These are phyloP conservation scores for Eristalis pertinax DNA, from an alignment of 2,888 invertebrate species.

Conservation along the genomic window DNA sequence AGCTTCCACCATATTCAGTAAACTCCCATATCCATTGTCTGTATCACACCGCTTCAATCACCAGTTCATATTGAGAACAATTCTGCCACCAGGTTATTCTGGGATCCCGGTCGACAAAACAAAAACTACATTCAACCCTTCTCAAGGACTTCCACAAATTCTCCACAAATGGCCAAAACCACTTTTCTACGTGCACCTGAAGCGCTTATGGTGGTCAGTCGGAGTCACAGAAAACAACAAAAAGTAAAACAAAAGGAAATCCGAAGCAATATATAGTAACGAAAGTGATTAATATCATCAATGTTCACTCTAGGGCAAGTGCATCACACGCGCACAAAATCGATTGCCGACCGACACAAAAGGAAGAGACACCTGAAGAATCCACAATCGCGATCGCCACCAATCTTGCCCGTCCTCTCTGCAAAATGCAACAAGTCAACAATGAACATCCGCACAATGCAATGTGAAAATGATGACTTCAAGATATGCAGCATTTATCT, in stretches of 20 bases:
- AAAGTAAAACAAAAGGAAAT: constrained; percentile 11
- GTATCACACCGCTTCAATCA: background rate
- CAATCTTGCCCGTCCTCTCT: constrained; percentile 22
- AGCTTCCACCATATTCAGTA: background rate
- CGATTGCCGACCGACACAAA: constrained; percentile 30
- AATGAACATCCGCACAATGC: constrained; percentile 37
- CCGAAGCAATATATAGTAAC: constrained; percentile 24
- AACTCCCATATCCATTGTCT: background rate
- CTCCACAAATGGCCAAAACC: constrained; percentile 13
- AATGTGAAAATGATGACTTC: constrained; percentile 54
- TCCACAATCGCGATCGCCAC: constrained; percentile 17
- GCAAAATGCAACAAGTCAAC: constrained; percentile 21
- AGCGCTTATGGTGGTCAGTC: constrained; percentile 31
- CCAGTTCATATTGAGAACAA: background rate
- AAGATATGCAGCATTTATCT: constrained; percentile 29
- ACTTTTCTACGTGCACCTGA: constrained; percentile 42
- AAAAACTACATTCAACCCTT: constrained; percentile 4
- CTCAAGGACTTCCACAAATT: constrained; percentile 50
- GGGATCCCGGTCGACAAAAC: background rate
- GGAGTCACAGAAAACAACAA: no score
- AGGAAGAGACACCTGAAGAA: constrained; percentile 58
- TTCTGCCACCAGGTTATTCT: constrained; percentile 1
- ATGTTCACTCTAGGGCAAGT: constrained; percentile 6
- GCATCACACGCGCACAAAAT: constrained; percentile 38
- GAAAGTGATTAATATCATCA: constrained; percentile 67